Percentiles rank a stretch among this genome's conserved stretches.
phyloP scores from a whole-genome alignment of 2,797 vertebrate genomes.

The Telmatherina bonti region DNA sequence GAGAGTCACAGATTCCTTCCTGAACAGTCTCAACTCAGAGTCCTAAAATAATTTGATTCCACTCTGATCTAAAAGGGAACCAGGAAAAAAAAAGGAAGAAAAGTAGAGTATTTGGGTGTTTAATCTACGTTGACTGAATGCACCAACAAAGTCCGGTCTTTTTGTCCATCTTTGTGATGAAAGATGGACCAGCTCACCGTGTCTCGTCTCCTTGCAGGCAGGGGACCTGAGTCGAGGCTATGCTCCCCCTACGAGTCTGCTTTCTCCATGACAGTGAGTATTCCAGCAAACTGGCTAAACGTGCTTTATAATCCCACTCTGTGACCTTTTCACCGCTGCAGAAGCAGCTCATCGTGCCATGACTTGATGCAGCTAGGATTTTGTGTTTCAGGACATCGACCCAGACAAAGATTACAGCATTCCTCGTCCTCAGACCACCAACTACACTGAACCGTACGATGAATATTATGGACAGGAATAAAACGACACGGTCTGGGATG shows the following conservation, averaged over 20 bases:
- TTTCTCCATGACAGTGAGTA: constrained; percentile 82
- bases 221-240: constrained; percentile 50
- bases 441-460: constrained; percentile 78
- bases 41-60: constrained; percentile 9
- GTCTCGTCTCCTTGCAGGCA: constrained; percentile 64
- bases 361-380: constrained; percentile 20
- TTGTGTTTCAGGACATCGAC: constrained; percentile 82
- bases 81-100: background rate
- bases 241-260: constrained; percentile 80
- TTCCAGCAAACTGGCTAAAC: constrained; percentile 9
- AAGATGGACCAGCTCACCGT: constrained; percentile 45
- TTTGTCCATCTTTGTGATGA: constrained; percentile 25
- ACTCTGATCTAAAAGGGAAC: background rate
- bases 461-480: constrained; percentile 72
- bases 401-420: constrained; percentile 86
- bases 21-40: background rate
- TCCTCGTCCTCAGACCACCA: constrained; percentile 85
- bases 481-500: background rate
- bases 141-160: constrained; percentile 20
- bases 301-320: constrained; percentile 14
- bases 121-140: background rate
- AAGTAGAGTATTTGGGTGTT: background rate
- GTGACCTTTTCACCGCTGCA: constrained; percentile 40
- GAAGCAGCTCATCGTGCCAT: background rate
- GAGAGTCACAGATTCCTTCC: background rate